Percentiles rank a stretch among this genome's conserved stretches.
phyloP scores from a whole-genome alignment of 2,113 vertebrate genomes.

The Alces alces region DNA sequence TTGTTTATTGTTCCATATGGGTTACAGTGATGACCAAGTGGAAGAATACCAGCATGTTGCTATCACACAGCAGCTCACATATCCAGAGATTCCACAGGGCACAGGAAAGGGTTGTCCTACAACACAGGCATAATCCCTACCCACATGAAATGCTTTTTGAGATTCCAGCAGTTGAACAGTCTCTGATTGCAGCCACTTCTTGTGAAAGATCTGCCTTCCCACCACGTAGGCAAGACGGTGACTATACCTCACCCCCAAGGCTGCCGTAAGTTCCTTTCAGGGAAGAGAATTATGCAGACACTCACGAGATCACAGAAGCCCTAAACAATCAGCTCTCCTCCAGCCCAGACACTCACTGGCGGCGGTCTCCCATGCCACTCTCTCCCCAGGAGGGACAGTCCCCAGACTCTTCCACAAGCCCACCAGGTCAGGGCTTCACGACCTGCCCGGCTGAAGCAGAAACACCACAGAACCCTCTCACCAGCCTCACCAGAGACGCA shows the following conservation, averaged over 20 bases:
- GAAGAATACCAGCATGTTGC: neutral
- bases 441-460: neutral
- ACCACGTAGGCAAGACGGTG: too few relatives aligned
- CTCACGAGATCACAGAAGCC: neutral
- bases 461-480: neutral
- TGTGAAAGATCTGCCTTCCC: neutral
- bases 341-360: neutral
- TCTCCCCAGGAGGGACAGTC: neutral
- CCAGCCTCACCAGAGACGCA: neutral
- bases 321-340: neutral
- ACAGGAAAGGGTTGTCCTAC: neutral
- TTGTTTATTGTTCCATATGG: neutral
- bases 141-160: neutral
- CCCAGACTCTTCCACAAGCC: neutral
- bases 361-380: neutral
- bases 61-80: neutral
- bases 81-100: neutral
- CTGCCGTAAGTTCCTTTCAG: neutral
- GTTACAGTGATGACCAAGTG: neutral
- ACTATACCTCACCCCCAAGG: neutral
- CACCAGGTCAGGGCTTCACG: accelerated
- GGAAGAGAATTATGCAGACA: neutral
- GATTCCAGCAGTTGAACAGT: neutral
- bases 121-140: neutral
- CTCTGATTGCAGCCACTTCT: neutral